Conservation (phyloP, 2,888 invertebrate genomes). For the Epistrophella euchroma region DNA sequence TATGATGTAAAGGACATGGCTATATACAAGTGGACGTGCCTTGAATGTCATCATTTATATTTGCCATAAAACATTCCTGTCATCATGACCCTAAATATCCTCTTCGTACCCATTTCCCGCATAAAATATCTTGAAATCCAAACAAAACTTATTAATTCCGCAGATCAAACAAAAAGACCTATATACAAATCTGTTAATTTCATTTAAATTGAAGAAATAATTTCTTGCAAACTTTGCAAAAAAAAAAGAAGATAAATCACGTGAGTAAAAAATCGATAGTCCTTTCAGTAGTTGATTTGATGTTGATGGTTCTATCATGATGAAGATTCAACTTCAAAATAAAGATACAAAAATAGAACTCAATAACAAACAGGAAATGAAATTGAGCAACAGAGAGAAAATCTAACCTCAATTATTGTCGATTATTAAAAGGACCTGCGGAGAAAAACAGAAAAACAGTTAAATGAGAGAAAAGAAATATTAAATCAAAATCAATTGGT, state of each 20-base stretch:
- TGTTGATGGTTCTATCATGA: conserved; percentile 13
- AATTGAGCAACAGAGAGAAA: conserved; percentile 34
- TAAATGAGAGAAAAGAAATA: conserved; percentile 26
- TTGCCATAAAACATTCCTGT: background rate
- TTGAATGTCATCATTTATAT: conserved; percentile 16
- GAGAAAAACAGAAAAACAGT: conserved; percentile 18
- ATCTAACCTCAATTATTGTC: conserved; percentile 48
- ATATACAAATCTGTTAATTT: conserved; percentile 9
- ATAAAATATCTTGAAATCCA: background rate
- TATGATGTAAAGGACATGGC: background rate
- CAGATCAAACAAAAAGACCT: conserved; percentile 4
- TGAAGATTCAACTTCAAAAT: background rate
- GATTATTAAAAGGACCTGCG: conserved; percentile 47
- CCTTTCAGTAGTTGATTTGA: background rate
- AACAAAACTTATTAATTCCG: background rate
- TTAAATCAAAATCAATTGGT: conserved; percentile 69
- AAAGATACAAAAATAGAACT: conserved; percentile 11
- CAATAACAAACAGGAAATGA: conserved; percentile 23
- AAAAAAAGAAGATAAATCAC: conserved; percentile 19
- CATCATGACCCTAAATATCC: conserved; percentile 7
- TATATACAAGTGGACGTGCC: conserved; percentile 5
- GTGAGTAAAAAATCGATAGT: conserved; percentile 19
- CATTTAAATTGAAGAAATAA: background rate
- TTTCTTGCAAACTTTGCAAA: conserved; percentile 24
- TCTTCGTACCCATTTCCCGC: background rate